phyloP scores from a whole-genome alignment of 2,888 invertebrate species.

The Xanthia togata region DNA sequence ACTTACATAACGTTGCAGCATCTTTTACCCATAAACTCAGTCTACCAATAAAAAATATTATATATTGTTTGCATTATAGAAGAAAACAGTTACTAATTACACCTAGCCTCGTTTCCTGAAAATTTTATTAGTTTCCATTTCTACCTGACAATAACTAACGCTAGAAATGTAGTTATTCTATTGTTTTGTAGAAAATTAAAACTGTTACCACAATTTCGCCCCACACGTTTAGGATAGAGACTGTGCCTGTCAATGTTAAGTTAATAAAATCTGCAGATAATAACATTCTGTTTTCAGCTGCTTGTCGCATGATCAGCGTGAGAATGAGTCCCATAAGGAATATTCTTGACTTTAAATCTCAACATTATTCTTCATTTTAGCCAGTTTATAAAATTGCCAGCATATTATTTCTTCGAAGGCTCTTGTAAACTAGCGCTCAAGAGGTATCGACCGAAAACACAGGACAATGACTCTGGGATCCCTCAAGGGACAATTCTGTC shows the following conservation, averaged over 20 bases:
- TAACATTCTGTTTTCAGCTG: conserved; percentile 16
- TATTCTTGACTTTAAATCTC: neutral
- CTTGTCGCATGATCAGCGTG: conserved; percentile 16
- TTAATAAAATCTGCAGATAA: conserved; percentile 30
- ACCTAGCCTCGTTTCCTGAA: conserved; percentile 44
- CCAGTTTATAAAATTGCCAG: neutral
- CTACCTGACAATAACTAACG: conserved; percentile 44
- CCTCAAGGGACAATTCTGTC: conserved; percentile 17
- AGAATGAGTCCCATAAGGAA: neutral
- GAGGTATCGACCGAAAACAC: conserved; percentile 25
- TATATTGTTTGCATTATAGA: conserved; percentile 35
- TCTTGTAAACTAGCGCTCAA: neutral
- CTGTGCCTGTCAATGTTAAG: conserved; percentile 1
- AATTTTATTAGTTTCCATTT: conserved; percentile 49
- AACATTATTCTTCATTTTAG: neutral
- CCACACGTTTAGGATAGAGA: conserved; percentile 19
- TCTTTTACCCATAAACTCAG: conserved; percentile 22
- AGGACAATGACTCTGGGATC: conserved; percentile 32
- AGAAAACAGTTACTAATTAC: conserved; percentile 48
- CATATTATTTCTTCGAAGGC: neutral
- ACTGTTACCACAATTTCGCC: conserved; percentile 22
- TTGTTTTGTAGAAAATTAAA: conserved; percentile 40
- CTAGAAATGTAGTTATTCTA: conserved; percentile 16
- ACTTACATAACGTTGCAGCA: conserved; percentile 32
- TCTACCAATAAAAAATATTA: conserved; percentile 33